These are phyloP conservation scores for Bursaphelenchus okinawaensis DNA, from an alignment of 2,888 invertebrate genomes.

Conservation along the genomic window DNA sequence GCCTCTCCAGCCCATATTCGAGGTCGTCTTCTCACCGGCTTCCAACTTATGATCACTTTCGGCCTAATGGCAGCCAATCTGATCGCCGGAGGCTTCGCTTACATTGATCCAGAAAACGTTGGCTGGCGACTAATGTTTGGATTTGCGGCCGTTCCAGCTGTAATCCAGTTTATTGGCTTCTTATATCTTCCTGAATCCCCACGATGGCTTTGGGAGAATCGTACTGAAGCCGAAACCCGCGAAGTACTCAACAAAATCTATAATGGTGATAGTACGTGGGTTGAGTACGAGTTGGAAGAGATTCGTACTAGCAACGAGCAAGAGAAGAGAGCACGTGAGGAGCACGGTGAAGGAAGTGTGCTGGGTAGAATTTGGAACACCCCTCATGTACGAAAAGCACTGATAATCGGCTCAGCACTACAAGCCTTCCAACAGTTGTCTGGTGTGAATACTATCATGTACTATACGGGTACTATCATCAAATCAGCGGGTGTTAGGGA, in stretches of 20 bases:
- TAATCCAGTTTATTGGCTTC: conserved; percentile 63
- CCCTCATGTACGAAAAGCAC: conserved; percentile 57
- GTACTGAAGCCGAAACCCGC: conserved; percentile 8
- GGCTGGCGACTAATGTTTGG: conserved; percentile 65
- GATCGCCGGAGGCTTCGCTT: conserved; percentile 62
- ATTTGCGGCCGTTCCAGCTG: conserved; percentile 62
- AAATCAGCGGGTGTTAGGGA: conserved; percentile 45
- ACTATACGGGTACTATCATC: conserved; percentile 48
- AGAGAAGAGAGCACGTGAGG: conserved; percentile 15
- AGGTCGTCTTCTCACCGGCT: conserved; percentile 62
- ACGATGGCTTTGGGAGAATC: conserved; percentile 52
- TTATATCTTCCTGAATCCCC: conserved; percentile 65
- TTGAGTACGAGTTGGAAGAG: conserved; percentile 42
- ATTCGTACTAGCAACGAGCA: conserved; percentile 31
- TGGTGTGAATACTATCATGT: conserved; percentile 65
- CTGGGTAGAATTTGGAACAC: conserved; percentile 39
- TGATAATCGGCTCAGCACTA: conserved; percentile 62
- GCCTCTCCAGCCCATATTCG: conserved; percentile 61
- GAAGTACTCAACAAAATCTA: conserved; percentile 38
- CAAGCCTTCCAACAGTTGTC: conserved; percentile 63
- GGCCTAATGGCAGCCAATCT: conserved; percentile 63
- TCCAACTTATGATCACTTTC: conserved; percentile 63
- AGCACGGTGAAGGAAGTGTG: conserved; percentile 11
- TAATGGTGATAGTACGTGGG: conserved; percentile 42
- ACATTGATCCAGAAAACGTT: conserved; percentile 55